Conservation (phyloP, 2,797 vertebrate genomes). For the Eptatretus atami region DNA sequence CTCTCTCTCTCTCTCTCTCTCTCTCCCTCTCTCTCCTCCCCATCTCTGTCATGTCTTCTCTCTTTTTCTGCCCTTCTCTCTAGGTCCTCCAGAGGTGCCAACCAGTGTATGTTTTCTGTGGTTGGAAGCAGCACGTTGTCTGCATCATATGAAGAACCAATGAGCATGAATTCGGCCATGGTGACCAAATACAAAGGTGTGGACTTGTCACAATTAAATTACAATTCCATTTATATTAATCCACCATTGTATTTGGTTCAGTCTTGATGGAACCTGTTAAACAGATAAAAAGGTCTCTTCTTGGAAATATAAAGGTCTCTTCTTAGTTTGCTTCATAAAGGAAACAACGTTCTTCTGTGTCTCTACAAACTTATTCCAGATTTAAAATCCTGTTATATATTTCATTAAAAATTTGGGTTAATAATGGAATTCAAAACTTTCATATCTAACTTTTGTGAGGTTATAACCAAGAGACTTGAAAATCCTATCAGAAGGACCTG, state of each 20-base stretch:
- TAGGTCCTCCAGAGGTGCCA: conserved; percentile 38
- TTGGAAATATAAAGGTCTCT: not conserved
- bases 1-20: too few species aligned
- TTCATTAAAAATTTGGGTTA: not conserved
- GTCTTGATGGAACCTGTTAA: not conserved
- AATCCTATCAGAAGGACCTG: too few species aligned
- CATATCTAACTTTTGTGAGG: too few species aligned
- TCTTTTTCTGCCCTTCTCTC: conserved; percentile 6
- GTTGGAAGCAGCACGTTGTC: conserved; percentile 34
- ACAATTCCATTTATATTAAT: not conserved
- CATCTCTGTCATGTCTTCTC: too few species aligned
- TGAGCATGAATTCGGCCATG: conserved; percentile 37
- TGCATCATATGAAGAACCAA: conserved; percentile 43
- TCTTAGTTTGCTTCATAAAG: not conserved
- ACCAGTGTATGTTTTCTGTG: conserved; percentile 25
- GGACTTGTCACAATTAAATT: conserved; percentile 5
- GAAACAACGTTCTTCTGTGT: not conserved
- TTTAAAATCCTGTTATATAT: not conserved
- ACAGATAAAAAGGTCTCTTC: not conserved
- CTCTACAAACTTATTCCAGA: not conserved
- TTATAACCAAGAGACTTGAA: too few species aligned
- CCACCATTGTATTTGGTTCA: too few species aligned
- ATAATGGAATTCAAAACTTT: too few species aligned
- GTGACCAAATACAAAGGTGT: conserved; percentile 63
- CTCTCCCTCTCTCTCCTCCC: too few species aligned